Conservation (phyloP, 2,113 vertebrate species). For the Patagioenas fasciata region DNA sequence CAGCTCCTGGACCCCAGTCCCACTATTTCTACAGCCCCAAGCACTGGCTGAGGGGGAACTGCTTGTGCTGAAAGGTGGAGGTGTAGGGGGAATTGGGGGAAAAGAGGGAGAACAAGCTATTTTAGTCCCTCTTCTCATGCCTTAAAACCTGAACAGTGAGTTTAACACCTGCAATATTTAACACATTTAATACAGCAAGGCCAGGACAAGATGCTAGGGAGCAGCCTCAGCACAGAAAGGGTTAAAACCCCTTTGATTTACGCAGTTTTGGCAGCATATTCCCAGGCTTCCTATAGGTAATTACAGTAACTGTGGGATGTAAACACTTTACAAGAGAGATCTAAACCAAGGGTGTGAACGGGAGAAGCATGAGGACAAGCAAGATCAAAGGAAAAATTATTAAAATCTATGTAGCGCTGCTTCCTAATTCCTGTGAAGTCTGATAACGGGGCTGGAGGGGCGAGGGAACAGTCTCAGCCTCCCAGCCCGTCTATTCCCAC, state of each 20-base stretch:
- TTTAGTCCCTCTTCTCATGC: fast-evolving
- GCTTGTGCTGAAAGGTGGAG: not conserved
- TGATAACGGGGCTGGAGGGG: not conserved
- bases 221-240: not conserved
- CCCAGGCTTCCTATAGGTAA: slow-evolving; percentile 33
- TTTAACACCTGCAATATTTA: not conserved
- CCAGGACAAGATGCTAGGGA: fast-evolving
- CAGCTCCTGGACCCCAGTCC: not conserved
- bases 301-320: slow-evolving; percentile 43
- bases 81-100: not conserved
- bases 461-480: not conserved
- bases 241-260: slow-evolving; percentile 28
- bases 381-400: slow-evolving; percentile 34
- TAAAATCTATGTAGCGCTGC: not conserved
- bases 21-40: not conserved
- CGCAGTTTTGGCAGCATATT: not conserved
- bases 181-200: not conserved
- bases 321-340: slow-evolving; percentile 39
- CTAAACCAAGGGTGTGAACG: not conserved
- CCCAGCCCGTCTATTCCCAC: not conserved
- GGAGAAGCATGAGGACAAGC: not conserved
- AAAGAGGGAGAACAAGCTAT: not conserved
- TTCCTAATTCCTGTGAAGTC: not conserved
- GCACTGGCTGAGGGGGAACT: not conserved
- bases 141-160: not conserved